Conservation (phyloP, 2,888 invertebrate species). For the Apodemia mormo region DNA sequence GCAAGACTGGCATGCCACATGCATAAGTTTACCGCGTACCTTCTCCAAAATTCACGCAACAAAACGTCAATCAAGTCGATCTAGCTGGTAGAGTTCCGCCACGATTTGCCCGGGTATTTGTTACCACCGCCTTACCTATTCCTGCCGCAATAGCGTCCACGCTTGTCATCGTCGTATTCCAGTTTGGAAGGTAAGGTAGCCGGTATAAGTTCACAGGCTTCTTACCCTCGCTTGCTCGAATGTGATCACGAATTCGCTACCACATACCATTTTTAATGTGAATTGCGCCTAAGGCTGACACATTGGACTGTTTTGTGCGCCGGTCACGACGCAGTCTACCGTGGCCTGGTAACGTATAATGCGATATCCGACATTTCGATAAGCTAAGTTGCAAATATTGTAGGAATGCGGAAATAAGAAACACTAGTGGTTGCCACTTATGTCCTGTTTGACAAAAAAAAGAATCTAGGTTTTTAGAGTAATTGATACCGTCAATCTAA, state of each 20-base stretch:
- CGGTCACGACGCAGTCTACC: constrained; percentile 6
- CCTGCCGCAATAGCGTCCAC: no score
- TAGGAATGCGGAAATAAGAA: background rate
- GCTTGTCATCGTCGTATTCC: no score
- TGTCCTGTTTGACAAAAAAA: background rate
- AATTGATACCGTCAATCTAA: background rate
- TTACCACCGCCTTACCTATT: no score
- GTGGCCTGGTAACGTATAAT: constrained; percentile 1
- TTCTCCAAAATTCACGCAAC: no score
- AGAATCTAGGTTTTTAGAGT: no score
- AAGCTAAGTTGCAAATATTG: background rate
- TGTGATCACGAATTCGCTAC: background rate
- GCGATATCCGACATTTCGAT: constrained; percentile 10
- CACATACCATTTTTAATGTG: background rate
- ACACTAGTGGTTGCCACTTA: background rate
- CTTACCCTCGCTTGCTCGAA: background rate
- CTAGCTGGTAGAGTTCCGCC: no score
- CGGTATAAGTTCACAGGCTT: no score
- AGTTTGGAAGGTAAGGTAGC: no score
- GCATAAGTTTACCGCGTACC: no score
- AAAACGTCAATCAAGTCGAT: no score
- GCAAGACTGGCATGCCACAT: no score
- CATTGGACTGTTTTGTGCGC: background rate
- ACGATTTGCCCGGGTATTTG: no score
- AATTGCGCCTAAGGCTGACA: background rate